Evolutionary conservation across 2,888 invertebrate species (phyloP).

Genomic region (Plebejus anna): DNA sequence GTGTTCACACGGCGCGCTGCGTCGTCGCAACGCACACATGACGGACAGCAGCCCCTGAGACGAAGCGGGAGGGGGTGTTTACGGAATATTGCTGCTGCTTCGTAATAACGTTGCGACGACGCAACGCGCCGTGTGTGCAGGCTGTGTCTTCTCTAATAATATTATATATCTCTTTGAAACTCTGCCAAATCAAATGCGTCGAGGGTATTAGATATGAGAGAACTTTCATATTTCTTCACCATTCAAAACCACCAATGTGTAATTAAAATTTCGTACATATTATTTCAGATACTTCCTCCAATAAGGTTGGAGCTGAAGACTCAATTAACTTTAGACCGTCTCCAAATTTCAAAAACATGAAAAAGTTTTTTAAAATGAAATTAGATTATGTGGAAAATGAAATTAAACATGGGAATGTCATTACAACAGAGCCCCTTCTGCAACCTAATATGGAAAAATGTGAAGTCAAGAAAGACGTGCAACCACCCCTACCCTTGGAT

Average conservation of each 20-base stretch:
- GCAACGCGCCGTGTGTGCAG: no score
- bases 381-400: conserved; percentile 46
- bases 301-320: conserved; percentile 47
- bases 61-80: no score
- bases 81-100: no score
- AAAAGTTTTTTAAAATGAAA: conserved; percentile 55
- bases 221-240: no score
- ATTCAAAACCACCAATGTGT: not conserved
- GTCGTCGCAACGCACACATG: no score
- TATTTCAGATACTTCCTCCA: conserved; percentile 38
- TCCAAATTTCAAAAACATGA: conserved; percentile 62
- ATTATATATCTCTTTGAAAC: no score
- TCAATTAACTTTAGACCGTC: conserved; percentile 54
- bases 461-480: conserved; percentile 34
- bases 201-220: no score
- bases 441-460: conserved; percentile 27
- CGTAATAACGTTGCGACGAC: no score
- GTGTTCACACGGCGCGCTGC: no score
- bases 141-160: no score
- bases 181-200: no score
- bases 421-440: conserved; percentile 31
- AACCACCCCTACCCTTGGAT: conserved; percentile 41
- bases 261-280: conserved; percentile 6
- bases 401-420: conserved; percentile 21
- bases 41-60: no score